Percentiles rank a stretch among this genome's conserved stretches.
phyloP scores from a whole-genome alignment of 2,797 vertebrate species.

The Cirrhinus mrigala region DNA sequence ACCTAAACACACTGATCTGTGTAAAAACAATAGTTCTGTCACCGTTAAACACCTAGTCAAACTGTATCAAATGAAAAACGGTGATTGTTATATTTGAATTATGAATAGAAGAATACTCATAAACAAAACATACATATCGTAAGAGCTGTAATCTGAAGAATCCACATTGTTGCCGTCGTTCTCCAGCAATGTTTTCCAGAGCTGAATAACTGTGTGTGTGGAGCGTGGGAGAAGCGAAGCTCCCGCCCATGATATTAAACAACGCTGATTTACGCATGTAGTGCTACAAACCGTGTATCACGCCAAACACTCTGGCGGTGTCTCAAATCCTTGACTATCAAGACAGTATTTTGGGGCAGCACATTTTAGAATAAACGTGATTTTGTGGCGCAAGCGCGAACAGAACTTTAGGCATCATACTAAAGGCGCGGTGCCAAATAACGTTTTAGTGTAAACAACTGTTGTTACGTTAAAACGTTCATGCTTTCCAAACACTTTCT shows the following conservation, averaged over 20 bases:
- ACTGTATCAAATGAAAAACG: not conserved
- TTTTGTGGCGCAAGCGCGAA: not conserved
- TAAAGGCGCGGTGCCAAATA: not conserved
- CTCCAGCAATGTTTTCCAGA: slow-evolving; percentile 20
- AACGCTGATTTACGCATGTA: slow-evolving; percentile 1
- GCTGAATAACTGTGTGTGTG: not conserved
- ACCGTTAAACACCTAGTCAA: not conserved
- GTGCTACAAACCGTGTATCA: not conserved
- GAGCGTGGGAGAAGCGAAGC: slow-evolving; percentile 12
- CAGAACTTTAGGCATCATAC: not conserved
- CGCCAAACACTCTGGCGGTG: not conserved
- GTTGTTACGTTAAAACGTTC: not conserved
- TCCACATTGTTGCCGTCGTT: slow-evolving; percentile 65
- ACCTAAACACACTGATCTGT: not conserved
- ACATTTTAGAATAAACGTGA: not conserved
- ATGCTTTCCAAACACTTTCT: not conserved
- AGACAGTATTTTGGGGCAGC: not conserved
- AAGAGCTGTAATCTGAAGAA: slow-evolving; percentile 64
- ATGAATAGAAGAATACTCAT: not conserved
- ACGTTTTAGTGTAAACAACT: not conserved
- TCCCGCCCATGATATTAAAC: slow-evolving; percentile 37
- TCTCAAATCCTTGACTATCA: not conserved
- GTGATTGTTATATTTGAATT: not conserved
- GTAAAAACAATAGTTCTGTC: not conserved
- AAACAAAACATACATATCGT: slow-evolving; percentile 73